Evolutionary conservation across 2,888 invertebrate genomes (phyloP), one percentile per base, ranked within the genome.

Genomic region (Phortica okadai): DNA sequence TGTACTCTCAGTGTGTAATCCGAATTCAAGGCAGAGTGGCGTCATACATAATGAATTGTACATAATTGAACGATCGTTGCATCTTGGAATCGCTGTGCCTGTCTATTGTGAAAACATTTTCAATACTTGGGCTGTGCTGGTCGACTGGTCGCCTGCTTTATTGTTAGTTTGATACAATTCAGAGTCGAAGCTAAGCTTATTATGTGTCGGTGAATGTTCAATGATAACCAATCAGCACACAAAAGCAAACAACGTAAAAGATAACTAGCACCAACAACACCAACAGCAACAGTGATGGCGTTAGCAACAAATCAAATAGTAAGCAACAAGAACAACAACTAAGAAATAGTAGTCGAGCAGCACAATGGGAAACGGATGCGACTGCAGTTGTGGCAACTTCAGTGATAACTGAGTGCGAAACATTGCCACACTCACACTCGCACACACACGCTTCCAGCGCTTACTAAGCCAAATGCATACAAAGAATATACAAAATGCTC

Each of bases 391-490:
- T 45, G 21, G 56, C 56, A 54, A 56, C 56, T 54, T 72, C 56
- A 70, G 77, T 44, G 73, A 73, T 75, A 75, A 73, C 73, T 77
- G 42, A 73, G 44, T 73, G 66, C 79, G 75, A 74, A 81, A 80
- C 79, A 80, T 76, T 78, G 75, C 75, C 54, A 54, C 66, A 72
- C 33, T 54, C 2, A 70, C 50, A 33, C 82, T 54, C 73, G 77
- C 80, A 72, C 74, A 80, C 66, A 50, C 14, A 50, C 6, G 50
- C 50, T 11, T 50, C 2, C 50, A 50, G 14, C 6, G 50, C 50
- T 50, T 50, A 78, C 78, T 41, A 45, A 45, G 33, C 72, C 14
- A 72, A 77, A 76, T 74, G 72, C 73, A 73, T 72, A 73, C 73
- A 59, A 69, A 76, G 76, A 5, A 62, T 42, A 59, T 14, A 78